Conservation (phyloP, 1,140 invertebrate genomes). For the Amyelois transitella region DNA sequence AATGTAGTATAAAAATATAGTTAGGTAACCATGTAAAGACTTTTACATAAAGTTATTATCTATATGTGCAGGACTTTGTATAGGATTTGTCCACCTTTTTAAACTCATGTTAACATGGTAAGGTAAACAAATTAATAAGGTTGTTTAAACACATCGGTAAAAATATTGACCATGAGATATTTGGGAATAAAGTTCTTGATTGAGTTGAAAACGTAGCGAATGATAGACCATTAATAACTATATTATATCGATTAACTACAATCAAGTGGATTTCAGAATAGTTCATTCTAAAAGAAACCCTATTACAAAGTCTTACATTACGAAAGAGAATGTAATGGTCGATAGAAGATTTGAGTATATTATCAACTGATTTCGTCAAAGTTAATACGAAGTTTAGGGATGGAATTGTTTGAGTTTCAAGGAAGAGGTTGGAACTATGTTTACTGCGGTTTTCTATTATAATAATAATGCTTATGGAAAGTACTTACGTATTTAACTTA, state of each 20-base stretch:
- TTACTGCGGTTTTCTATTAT: neutral
- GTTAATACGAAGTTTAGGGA: conserved; percentile 2
- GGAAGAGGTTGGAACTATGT: neutral
- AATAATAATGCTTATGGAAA: neutral
- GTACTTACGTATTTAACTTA: too few relatives aligned
- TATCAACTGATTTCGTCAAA: conserved; percentile 1
- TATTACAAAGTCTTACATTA: neutral
- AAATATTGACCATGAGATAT: too few relatives aligned
- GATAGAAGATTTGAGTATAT: neutral
- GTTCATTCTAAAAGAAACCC: neutral
- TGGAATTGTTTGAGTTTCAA: neutral
- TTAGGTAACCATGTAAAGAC: too few relatives aligned
- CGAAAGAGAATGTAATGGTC: neutral
- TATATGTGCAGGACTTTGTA: too few relatives aligned
- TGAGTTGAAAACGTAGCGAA: neutral
- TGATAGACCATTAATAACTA: neutral
- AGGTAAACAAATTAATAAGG: too few relatives aligned
- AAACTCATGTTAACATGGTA: too few relatives aligned
- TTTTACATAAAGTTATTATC: too few relatives aligned
- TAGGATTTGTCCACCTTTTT: too few relatives aligned
- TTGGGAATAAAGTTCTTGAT: too few relatives aligned
- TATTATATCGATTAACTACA: neutral
- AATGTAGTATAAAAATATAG: too few relatives aligned
- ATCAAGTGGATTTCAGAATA: neutral
- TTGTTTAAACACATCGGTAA: too few relatives aligned